A percentile compares a stretch with the other conserved stretches of the same genome.
These are phyloP conservation scores for Tragelaphus scriptus DNA, from an alignment of 2,113 vertebrate genomes.

Conservation along the genomic window DNA sequence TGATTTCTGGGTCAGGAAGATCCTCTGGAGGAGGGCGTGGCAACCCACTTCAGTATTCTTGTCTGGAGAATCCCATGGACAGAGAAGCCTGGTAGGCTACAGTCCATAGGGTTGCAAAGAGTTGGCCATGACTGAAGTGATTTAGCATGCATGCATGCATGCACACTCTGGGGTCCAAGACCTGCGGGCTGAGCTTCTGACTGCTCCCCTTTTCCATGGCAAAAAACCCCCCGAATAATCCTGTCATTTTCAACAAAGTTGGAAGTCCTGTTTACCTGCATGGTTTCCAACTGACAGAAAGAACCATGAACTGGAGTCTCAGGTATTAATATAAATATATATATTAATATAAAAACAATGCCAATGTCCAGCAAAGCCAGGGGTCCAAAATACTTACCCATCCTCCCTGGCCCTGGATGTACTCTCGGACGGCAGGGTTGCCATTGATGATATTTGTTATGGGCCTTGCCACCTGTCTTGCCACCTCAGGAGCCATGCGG, in stretches of 20 bases:
- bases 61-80: not conserved
- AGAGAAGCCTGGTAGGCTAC: not conserved
- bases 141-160: not conserved
- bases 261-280: not conserved
- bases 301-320: not conserved
- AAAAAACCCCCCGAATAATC: not conserved
- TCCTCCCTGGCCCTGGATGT: conserved; percentile 68
- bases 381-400: conserved; percentile 69
- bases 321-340: not conserved
- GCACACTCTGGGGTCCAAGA: not conserved
- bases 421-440: conserved; percentile 53
- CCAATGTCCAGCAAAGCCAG: not conserved
- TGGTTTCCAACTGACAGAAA: conserved; percentile 24
- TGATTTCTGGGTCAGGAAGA: not conserved
- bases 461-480: not conserved
- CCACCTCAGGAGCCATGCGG: not conserved
- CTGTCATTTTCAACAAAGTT: not conserved
- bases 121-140: not conserved
- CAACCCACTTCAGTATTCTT: not conserved
- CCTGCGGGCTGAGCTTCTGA: not conserved
- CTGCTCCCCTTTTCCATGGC: not conserved
- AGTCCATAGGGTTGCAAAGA: not conserved
- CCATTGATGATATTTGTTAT: conserved; percentile 48
- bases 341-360: not conserved
- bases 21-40: not conserved